These are phyloP conservation scores for pig (Sus scrofa) DNA, from an alignment of 2,113 vertebrate genomes.

Conservation along the genomic window T2T-Sscrofa CM000820.6:35690001-35690500, in stretches of 20 bases:
- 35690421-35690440: neutral
- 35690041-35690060: neutral
- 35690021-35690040: neutral
- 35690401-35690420: slow-evolving; percentile 32
- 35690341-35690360: neutral
- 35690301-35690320: neutral
- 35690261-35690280: neutral
- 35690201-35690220: neutral
- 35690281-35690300: neutral
- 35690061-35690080: neutral
- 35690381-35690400: neutral
- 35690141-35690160: neutral
- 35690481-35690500: neutral
- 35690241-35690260: neutral
- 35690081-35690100: neutral
- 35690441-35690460: neutral
- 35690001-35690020: neutral
- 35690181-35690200: neutral
- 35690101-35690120: neutral
- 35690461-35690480: neutral
- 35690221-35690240: neutral
- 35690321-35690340: neutral
- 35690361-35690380: neutral
- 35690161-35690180: neutral
- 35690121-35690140: neutral